Evolutionary conservation across 2,888 invertebrate species (phyloP).

Genomic region (Phorcus lineatus): DNA sequence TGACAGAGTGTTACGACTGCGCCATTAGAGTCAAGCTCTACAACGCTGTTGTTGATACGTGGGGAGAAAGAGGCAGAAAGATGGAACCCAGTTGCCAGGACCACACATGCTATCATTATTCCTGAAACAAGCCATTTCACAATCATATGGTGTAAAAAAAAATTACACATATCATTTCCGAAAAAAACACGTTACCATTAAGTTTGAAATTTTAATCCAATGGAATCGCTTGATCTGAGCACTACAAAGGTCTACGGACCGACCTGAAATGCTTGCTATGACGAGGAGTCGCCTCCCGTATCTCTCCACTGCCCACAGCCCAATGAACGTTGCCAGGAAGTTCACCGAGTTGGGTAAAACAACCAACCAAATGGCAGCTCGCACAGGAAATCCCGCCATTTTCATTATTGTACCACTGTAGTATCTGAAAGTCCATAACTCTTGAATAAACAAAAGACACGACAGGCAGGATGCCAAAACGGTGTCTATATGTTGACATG

Average conservation of each 20-base stretch:
- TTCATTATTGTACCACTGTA: conserved; percentile 63
- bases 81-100: conserved; percentile 76
- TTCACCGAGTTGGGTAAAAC: conserved; percentile 75
- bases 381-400: conserved; percentile 77
- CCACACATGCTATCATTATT: conserved; percentile 71
- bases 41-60: conserved; percentile 45
- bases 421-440: neutral
- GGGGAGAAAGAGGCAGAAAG: conserved; percentile 71
- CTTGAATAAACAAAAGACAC: too few species aligned
- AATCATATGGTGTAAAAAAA: too few species aligned
- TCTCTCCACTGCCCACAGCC: conserved; percentile 73
- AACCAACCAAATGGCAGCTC: conserved; percentile 77
- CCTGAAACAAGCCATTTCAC: conserved; percentile 49
- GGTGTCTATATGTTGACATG: too few species aligned
- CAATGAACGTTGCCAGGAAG: conserved; percentile 76
- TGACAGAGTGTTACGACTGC: neutral
- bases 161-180: too few species aligned
- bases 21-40: conserved; percentile 10
- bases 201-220: too few species aligned
- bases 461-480: too few species aligned
- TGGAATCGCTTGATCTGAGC: too few species aligned
- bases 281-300: conserved; percentile 65
- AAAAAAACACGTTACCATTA: too few species aligned
- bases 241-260: too few species aligned
- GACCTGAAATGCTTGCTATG: neutral